Conservation (phyloP, 2,113 vertebrate genomes). For the Microtus ochrogaster region DNA sequence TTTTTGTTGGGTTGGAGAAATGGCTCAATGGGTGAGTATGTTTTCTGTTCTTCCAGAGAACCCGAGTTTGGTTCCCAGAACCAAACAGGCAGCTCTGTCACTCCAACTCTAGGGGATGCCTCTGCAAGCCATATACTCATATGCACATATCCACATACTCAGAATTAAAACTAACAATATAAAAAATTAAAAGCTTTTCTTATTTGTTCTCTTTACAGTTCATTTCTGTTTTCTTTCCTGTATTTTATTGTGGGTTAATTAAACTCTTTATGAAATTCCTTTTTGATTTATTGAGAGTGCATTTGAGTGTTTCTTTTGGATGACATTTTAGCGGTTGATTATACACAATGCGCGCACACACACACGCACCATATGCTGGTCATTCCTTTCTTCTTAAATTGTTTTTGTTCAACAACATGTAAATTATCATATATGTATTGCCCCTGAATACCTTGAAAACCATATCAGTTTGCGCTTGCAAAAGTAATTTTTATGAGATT, state of each 20-base stretch:
- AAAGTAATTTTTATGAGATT: not conserved
- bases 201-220: not conserved
- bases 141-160: not conserved
- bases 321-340: not conserved
- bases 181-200: constrained; percentile 19
- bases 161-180: not conserved
- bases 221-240: not conserved
- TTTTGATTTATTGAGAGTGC: not conserved
- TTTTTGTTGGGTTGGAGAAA: not conserved
- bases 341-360: not conserved
- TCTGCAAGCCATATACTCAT: not conserved
- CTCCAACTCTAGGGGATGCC: not conserved
- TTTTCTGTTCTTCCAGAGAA: not conserved
- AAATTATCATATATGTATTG: not conserved
- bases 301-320: not conserved
- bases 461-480: not conserved
- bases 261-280: constrained; percentile 20
- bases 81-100: not conserved
- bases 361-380: not conserved
- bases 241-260: not conserved
- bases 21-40: not conserved
- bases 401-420: not conserved
- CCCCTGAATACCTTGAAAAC: not conserved
- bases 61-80: not conserved
- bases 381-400: not conserved